Evolutionary conservation across 2,888 invertebrate genomes (phyloP).

Genomic region (Coleophora flavipennella): DNA sequence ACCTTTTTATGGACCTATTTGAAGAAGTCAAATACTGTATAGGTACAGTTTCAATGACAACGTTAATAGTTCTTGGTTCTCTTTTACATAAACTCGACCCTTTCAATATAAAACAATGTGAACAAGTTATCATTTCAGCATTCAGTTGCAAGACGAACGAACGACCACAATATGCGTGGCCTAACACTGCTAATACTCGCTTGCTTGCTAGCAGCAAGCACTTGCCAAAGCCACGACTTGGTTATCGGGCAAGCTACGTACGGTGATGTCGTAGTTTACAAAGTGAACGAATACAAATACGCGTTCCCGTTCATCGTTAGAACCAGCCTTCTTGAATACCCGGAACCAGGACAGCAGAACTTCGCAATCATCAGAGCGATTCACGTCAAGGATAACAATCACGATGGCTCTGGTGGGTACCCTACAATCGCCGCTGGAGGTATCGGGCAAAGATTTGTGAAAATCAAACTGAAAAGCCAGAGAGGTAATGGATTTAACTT

Average conservation of each 20-base stretch:
- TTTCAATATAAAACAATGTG: slow-evolving; percentile 45
- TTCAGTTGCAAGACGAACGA: slow-evolving; percentile 48
- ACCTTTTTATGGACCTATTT: too few relatives aligned
- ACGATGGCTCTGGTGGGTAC: slow-evolving; percentile 50
- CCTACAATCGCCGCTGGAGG: slow-evolving; percentile 52
- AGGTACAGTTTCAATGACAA: not conserved
- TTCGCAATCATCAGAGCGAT: slow-evolving; percentile 50
- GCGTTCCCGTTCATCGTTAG: slow-evolving; percentile 51
- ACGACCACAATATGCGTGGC: slow-evolving; percentile 40
- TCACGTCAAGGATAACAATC: slow-evolving; percentile 43
- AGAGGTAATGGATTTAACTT: slow-evolving; percentile 52
- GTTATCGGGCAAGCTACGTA: slow-evolving; percentile 40
- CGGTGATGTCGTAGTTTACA: slow-evolving; percentile 49
- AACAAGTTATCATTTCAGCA: slow-evolving; percentile 41
- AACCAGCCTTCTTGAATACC: slow-evolving; percentile 44
- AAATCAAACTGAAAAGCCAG: slow-evolving; percentile 58
- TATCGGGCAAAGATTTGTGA: slow-evolving; percentile 51
- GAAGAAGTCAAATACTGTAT: too few relatives aligned
- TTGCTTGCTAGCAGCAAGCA: slow-evolving; percentile 31
- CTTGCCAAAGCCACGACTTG: slow-evolving; percentile 51
- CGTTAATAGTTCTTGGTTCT: slow-evolving; percentile 14
- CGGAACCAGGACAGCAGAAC: slow-evolving; percentile 43
- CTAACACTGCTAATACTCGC: slow-evolving; percentile 28
- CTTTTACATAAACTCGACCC: slow-evolving; percentile 30
- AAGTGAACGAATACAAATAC: slow-evolving; percentile 46